phyloP scores from a whole-genome alignment of 2,888 invertebrate genomes.

The Willowsia nigromaculata region DNA sequence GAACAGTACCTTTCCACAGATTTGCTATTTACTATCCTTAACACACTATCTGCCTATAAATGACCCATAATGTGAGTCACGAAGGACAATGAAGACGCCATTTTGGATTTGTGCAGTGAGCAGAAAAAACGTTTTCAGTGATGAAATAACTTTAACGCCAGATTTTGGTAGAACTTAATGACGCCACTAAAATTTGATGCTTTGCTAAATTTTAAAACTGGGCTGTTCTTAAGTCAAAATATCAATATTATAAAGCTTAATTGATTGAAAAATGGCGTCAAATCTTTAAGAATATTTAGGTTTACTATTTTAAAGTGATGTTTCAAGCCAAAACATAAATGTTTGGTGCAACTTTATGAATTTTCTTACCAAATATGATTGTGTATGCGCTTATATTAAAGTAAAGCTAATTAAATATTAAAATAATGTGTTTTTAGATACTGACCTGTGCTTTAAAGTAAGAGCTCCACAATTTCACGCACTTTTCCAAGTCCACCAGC shows the following conservation, averaged over 20 bases:
- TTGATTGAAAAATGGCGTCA: too few relatives aligned
- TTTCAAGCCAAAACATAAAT: too few relatives aligned
- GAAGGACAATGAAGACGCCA: constrained; percentile 66
- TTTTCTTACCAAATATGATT: neutral
- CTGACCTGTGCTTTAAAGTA: constrained; percentile 29
- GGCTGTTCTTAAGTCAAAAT: too few relatives aligned
- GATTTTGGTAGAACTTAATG: neutral
- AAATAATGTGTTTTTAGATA: neutral
- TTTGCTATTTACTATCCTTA: too few relatives aligned
- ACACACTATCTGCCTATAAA: neutral
- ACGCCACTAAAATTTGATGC: too few relatives aligned
- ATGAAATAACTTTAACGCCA: neutral
- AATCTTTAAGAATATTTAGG: too few relatives aligned
- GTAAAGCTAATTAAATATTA: neutral
- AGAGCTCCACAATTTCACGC: constrained; percentile 30
- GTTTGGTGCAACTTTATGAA: too few relatives aligned
- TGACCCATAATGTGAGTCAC: constrained; percentile 57
- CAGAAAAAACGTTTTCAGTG: neutral
- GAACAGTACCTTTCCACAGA: too few relatives aligned
- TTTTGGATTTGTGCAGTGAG: constrained; percentile 40
- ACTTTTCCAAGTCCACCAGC: constrained; percentile 33
- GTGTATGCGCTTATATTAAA: neutral
- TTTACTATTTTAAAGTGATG: too few relatives aligned
- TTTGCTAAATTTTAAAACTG: too few relatives aligned
- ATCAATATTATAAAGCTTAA: too few relatives aligned